A percentile compares a stretch with the other conserved stretches of the same genome.
phyloP scores from a whole-genome alignment of 2,113 vertebrate genomes.

The Geococcyx californianus region DNA sequence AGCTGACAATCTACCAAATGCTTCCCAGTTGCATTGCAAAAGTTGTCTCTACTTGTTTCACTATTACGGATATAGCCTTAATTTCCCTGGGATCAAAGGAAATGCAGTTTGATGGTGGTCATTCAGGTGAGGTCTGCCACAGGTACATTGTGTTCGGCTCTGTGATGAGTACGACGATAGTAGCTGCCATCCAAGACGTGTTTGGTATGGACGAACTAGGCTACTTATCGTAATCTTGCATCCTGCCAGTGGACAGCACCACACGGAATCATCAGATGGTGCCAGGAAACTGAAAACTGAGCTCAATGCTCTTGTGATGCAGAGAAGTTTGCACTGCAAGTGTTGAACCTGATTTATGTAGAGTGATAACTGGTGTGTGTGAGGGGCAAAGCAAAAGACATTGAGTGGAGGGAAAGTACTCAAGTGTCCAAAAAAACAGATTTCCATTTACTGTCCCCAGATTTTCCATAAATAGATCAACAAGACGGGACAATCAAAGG shows the following conservation, averaged over 20 bases:
- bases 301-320: neutral
- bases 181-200: neutral
- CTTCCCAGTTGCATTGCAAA: neutral
- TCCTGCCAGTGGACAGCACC: neutral
- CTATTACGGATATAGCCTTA: no score
- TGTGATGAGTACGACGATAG: neutral
- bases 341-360: neutral
- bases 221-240: neutral
- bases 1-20: neutral
- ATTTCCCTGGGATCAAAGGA: neutral
- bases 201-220: neutral
- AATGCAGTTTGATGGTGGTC: neutral
- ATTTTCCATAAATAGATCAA: neutral
- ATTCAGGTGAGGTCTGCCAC: neutral
- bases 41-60: neutral
- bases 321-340: neutral
- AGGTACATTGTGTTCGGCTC: neutral
- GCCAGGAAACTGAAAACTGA: neutral
- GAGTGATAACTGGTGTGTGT: neutral
- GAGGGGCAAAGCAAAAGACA: neutral
- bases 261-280: neutral
- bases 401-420: neutral
- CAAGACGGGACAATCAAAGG: neutral
- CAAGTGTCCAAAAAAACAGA: neutral
- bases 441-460: neutral